Evolutionary conservation across 1,140 invertebrate species (phyloP).

Genomic region (Thaumetopoea pityocampa): DNA sequence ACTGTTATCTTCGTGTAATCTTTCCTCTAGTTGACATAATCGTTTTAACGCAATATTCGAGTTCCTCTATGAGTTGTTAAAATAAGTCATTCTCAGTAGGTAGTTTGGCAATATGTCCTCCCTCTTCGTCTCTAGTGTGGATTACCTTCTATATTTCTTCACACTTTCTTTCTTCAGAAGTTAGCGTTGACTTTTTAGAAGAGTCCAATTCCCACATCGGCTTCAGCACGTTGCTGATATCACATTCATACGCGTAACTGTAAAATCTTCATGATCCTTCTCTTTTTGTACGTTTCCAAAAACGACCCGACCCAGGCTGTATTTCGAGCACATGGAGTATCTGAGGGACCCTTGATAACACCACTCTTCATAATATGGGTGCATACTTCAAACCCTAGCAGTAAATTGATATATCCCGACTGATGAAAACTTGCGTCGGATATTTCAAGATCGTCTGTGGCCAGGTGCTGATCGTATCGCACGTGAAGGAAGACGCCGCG

Average conservation of each 20-base stretch:
- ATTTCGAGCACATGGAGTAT: conserved; percentile 2
- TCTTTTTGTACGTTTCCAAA: not conserved
- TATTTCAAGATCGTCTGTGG: too few species aligned
- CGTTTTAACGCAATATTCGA: conserved; percentile 9
- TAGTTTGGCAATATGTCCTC: not conserved
- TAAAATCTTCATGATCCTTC: not conserved
- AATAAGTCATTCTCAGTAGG: not conserved
- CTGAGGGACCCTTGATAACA: conserved; percentile 2
- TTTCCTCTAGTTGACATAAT: conserved; percentile 15
- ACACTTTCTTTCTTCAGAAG: not conserved
- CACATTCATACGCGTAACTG: not conserved
- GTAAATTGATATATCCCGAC: not conserved
- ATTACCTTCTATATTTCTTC: not conserved
- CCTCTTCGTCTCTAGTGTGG: not conserved
- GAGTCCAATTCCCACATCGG: not conserved
- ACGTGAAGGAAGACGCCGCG: not conserved
- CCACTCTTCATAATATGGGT: not conserved
- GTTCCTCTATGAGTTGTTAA: not conserved
- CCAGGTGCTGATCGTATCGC: not conserved
- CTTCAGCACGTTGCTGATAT: not conserved
- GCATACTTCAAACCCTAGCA: conserved; percentile 1
- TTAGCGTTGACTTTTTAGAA: not conserved
- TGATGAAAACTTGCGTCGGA: not conserved
- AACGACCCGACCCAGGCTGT: not conserved
- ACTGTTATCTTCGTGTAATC: conserved; percentile 3